Evolutionary conservation across 2,113 vertebrate species (phyloP).

Genomic region (Oplegnathus fasciatus): DNA sequence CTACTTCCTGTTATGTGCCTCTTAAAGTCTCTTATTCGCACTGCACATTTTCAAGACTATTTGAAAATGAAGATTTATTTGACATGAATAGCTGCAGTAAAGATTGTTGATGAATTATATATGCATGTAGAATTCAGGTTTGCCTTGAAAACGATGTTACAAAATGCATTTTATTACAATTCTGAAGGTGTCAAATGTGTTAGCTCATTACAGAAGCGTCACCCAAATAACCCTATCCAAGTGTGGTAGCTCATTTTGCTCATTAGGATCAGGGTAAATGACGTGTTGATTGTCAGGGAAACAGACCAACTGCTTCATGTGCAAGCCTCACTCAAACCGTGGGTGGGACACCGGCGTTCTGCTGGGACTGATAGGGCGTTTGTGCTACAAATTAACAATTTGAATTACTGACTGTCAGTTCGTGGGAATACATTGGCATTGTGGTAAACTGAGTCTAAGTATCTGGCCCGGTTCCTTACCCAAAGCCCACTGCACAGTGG

Average conservation of each 20-base stretch:
- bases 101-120: too few relatives aligned
- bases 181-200: not conserved
- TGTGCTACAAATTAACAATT: not conserved
- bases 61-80: not conserved
- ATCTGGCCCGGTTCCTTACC: conserved; percentile 80
- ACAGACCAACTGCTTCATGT: too few relatives aligned
- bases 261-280: too few relatives aligned
- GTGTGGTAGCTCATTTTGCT: too few relatives aligned
- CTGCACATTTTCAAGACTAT: not conserved
- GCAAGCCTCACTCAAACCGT: too few relatives aligned
- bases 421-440: not conserved
- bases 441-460: conserved; percentile 7
- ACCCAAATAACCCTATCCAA: too few relatives aligned
- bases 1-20: not conserved
- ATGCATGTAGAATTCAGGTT: too few relatives aligned
- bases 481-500: conserved; percentile 62
- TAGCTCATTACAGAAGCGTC: too few relatives aligned
- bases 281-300: too few relatives aligned
- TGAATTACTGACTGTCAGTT: not conserved
- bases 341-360: not conserved
- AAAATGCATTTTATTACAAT: too few relatives aligned
- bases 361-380: not conserved
- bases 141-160: too few relatives aligned
- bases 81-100: too few relatives aligned
- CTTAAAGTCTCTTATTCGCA: not conserved